Percentiles rank a stretch among this genome's conserved stretches.
phyloP scores from a whole-genome alignment of 2,888 invertebrate species.

The Serripes groenlandicus region DNA sequence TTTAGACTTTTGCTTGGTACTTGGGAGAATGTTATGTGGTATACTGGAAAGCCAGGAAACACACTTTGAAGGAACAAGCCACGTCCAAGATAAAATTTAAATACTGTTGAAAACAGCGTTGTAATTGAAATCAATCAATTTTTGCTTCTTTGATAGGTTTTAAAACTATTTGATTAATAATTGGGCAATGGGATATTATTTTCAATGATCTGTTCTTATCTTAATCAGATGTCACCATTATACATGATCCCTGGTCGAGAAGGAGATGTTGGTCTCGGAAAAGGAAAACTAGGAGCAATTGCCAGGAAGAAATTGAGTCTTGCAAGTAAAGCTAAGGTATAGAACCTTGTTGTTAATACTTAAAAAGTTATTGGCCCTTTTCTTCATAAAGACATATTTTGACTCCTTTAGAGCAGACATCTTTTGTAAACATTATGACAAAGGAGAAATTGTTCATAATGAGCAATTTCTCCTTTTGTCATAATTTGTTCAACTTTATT shows the following conservation, averaged over 20 bases:
- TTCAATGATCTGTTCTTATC: background rate
- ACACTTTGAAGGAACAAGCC: too few relatives aligned
- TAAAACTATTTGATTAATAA: too few relatives aligned
- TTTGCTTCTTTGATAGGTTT: too few relatives aligned
- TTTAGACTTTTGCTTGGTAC: too few relatives aligned
- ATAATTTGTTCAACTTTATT: background rate
- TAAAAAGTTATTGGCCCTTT: background rate
- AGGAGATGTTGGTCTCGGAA: slow-evolving; percentile 67
- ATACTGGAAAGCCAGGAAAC: too few relatives aligned
- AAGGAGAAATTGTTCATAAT: background rate
- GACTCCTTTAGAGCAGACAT: background rate
- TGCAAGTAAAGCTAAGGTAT: slow-evolving; percentile 82
- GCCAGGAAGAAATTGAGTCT: slow-evolving; percentile 81
- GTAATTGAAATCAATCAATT: too few relatives aligned
- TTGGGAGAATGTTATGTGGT: too few relatives aligned
- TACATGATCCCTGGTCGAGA: slow-evolving; percentile 56
- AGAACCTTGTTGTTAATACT: too few relatives aligned
- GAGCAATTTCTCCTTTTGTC: background rate
- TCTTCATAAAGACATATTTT: background rate
- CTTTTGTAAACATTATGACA: background rate
- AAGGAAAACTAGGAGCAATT: slow-evolving; percentile 75
- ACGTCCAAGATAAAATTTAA: too few relatives aligned
- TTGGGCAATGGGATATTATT: background rate
- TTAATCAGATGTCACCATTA: slow-evolving; percentile 61
- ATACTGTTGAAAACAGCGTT: too few relatives aligned